These are phyloP conservation scores for Drosophila prostipennis DNA, from an alignment of 2,888 invertebrate genomes.

Conservation along the genomic window DNA sequence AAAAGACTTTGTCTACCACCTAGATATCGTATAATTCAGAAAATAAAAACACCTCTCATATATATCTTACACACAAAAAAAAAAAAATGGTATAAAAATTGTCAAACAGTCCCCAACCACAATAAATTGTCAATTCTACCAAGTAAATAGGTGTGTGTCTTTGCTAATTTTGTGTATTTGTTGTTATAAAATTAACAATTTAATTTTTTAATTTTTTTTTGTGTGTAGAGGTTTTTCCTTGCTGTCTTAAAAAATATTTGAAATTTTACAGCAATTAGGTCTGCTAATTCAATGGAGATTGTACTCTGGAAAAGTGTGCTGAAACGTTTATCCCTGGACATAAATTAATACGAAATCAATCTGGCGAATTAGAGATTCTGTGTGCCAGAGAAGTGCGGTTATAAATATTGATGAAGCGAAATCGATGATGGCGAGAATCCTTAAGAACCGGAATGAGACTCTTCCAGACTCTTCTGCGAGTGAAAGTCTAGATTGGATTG, in stretches of 20 bases:
- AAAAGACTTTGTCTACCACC: background rate
- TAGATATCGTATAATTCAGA: background rate
- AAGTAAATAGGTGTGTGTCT: no score
- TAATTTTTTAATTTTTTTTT: no score
- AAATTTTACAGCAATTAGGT: background rate
- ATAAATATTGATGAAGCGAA: conserved; percentile 35
- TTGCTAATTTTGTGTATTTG: no score
- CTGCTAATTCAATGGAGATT: background rate
- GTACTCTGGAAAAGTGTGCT: background rate
- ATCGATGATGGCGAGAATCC: conserved; percentile 20
- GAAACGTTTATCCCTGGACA: background rate
- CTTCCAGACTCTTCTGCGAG: conserved; percentile 29
- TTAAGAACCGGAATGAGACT: conserved; percentile 3
- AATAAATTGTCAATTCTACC: no score
- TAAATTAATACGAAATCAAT: background rate
- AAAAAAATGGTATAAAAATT: no score
- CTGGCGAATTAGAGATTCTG: background rate
- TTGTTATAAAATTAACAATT: no score
- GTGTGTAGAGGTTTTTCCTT: no score
- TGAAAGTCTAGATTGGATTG: conserved; percentile 55
- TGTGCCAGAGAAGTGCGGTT: background rate
- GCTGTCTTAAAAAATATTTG: no score
- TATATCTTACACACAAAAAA: no score
- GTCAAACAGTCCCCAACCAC: no score
- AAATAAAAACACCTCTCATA: background rate